Conservation (phyloP, 2,888 invertebrate species). For the Odontothrips loti region DNA sequence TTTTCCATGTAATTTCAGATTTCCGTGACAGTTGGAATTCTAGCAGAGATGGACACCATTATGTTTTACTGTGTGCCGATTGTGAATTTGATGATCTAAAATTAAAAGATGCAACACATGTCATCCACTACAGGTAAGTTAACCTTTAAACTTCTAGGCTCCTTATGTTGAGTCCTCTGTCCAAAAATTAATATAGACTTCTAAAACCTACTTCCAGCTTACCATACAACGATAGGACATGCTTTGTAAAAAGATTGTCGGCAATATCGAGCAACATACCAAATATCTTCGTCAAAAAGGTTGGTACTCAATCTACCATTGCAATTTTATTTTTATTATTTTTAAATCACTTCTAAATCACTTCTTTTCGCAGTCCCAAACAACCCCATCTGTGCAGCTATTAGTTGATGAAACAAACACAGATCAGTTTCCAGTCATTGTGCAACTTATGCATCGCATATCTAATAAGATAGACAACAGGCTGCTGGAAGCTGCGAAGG, state of each 20-base stretch:
- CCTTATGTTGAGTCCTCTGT: neutral
- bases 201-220: neutral
- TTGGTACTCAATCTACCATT: neutral
- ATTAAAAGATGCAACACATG: neutral
- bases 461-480: constrained; percentile 42
- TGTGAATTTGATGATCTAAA: neutral
- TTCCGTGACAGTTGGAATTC: neutral
- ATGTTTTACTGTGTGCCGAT: neutral
- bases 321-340: no score
- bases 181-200: neutral
- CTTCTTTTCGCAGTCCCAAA: neutral
- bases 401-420: constrained; percentile 57
- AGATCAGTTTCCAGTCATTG: constrained; percentile 57
- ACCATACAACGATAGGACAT: neutral
- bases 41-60: neutral
- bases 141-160: neutral
- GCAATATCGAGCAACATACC: neutral
- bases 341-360: neutral
- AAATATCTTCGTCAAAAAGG: neutral
- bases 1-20: neutral
- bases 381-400: constrained; percentile 43
- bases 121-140: neutral
- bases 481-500: constrained; percentile 44
- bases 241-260: neutral
- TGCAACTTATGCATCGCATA: constrained; percentile 55